phyloP scores from a whole-genome alignment of 1,140 invertebrate species.

The Trichomalopsis sarcophagae region DNA sequence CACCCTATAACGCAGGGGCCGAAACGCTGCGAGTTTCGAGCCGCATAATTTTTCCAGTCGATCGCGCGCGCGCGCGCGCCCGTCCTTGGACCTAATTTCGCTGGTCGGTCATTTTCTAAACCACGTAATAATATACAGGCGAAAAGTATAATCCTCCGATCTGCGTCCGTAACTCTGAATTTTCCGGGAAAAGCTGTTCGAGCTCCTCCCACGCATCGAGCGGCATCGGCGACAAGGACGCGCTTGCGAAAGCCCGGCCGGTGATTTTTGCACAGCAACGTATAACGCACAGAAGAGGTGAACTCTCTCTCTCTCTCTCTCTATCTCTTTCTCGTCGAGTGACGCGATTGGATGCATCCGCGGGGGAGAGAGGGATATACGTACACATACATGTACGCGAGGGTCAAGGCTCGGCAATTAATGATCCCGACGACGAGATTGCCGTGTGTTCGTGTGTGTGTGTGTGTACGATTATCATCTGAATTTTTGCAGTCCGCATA shows the following conservation, averaged over 20 bases:
- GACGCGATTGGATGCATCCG: not conserved
- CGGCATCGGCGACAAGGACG: not conserved
- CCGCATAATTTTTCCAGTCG: not conserved
- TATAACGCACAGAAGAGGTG: not conserved
- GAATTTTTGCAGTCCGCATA: no score
- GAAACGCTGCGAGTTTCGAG: not conserved
- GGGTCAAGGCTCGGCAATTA: not conserved
- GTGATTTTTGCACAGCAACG: not conserved
- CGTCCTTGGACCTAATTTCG: not conserved
- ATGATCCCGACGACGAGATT: not conserved
- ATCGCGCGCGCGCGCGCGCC: not conserved
- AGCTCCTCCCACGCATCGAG: no score
- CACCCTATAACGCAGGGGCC: not conserved
- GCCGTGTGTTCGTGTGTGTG: not conserved
- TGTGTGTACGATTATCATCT: not conserved
- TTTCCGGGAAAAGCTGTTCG: no score
- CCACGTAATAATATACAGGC: not conserved
- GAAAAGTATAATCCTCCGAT: not conserved
- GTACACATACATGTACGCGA: not conserved
- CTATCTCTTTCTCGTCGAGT: not conserved
- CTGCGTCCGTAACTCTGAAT: no score
- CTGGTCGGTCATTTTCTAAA: not conserved
- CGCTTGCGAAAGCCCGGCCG: no score
- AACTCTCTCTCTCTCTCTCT: not conserved
- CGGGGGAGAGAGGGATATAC: not conserved